These are phyloP conservation scores for Spodoptera litura DNA, from an alignment of 1,140 invertebrate species.

Conservation along the genomic window DNA sequence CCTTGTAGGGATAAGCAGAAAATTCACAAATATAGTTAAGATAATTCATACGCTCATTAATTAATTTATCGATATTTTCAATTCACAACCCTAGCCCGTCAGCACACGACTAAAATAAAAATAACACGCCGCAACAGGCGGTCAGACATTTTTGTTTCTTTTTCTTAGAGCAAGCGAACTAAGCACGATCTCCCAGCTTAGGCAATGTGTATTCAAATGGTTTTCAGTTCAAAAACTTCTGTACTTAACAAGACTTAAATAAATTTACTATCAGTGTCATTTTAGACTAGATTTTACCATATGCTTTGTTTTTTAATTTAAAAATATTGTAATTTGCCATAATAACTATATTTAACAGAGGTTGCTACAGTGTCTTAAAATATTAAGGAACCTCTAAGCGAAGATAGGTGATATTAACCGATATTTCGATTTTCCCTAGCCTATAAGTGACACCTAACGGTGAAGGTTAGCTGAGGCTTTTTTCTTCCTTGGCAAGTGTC, in stretches of 20 bases:
- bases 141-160: conserved; percentile 56
- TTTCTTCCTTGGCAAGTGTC: too few relatives aligned
- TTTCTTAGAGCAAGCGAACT: conserved; percentile 55
- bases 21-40: too few relatives aligned
- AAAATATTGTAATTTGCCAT: too few relatives aligned
- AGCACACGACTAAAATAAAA: conserved; percentile 59
- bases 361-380: too few relatives aligned
- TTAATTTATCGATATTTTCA: conserved; percentile 9
- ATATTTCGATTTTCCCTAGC: too few relatives aligned
- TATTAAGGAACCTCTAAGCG: too few relatives aligned
- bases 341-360: too few relatives aligned
- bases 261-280: conserved; percentile 7
- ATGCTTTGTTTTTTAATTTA: too few relatives aligned
- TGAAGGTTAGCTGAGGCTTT: too few relatives aligned
- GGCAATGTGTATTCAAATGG: conserved; percentile 44
- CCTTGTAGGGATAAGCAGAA: too few relatives aligned
- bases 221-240: conserved; percentile 11
- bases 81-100: neutral
- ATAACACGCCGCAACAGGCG: conserved; percentile 59
- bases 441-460: too few relatives aligned
- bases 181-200: conserved; percentile 46
- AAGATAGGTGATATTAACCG: too few relatives aligned
- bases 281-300: neutral
- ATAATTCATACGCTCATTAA: neutral
- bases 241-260: conserved; percentile 1